Conservation (phyloP, 2,797 vertebrate genomes). For the Nothura maculosa region DNA sequence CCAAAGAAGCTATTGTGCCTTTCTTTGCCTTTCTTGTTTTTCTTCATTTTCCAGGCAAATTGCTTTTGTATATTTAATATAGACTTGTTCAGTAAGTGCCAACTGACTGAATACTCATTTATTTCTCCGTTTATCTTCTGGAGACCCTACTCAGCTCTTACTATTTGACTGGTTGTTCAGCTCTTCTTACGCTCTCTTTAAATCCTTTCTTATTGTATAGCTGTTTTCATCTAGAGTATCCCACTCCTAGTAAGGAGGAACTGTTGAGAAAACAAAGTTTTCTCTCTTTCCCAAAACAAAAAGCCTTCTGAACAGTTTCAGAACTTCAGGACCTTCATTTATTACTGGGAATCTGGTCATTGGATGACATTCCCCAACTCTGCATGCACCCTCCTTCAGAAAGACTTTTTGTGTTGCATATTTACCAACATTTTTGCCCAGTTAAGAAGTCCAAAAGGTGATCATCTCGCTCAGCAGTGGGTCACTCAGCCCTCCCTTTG, state of each 20-base stretch:
- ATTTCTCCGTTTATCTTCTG: not conserved
- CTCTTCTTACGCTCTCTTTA: not conserved
- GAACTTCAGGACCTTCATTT: not conserved
- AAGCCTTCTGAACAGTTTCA: not conserved
- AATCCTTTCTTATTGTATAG: not conserved
- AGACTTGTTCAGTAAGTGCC: not conserved
- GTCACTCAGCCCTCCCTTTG: not conserved
- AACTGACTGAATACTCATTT: not conserved
- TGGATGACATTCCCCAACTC: not conserved
- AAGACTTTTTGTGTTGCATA: not conserved
- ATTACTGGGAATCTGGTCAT: not conserved
- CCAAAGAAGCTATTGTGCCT: not conserved
- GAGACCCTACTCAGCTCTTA: no score
- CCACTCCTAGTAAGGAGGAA: not conserved
- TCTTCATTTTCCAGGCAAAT: not conserved
- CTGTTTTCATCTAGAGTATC: not conserved
- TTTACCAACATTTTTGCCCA: not conserved
- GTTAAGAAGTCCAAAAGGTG: not conserved
- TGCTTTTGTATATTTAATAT: not conserved
- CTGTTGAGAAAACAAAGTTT: not conserved
- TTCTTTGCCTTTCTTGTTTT: not conserved
- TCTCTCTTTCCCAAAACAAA: not conserved
- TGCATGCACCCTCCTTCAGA: not conserved
- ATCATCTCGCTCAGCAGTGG: not conserved
- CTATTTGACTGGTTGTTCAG: not conserved